These are phyloP conservation scores for Ennomos fuscantarius DNA, from an alignment of 2,888 invertebrate species.

Conservation along the genomic window DNA sequence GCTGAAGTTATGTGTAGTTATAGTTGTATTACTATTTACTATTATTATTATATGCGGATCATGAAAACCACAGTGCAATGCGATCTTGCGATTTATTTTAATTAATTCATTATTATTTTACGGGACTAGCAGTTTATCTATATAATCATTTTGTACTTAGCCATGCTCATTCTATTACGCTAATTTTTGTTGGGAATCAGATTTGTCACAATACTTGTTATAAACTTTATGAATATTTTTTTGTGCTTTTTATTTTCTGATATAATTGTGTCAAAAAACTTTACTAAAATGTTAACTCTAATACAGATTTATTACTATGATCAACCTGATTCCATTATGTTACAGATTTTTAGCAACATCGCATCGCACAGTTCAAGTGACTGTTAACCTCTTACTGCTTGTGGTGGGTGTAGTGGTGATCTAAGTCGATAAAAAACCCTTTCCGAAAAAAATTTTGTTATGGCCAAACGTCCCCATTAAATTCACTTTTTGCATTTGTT, in stretches of 20 bases:
- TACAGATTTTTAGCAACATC: constrained; percentile 70
- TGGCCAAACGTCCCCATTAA: constrained; percentile 83
- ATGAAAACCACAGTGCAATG: constrained; percentile 84
- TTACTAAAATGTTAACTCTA: neutral
- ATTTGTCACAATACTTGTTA: constrained; percentile 56
- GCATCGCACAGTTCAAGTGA: constrained; percentile 73
- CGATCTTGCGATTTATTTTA: constrained; percentile 69
- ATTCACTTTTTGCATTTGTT: constrained; percentile 83
- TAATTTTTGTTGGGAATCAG: constrained; percentile 80
- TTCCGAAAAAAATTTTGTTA: constrained; percentile 75
- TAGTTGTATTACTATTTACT: constrained; percentile 78
- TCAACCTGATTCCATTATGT: constrained; percentile 68
- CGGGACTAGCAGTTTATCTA: constrained; percentile 81
- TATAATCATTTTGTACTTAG: constrained; percentile 81
- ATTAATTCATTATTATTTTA: constrained; percentile 60
- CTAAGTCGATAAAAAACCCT: constrained; percentile 81
- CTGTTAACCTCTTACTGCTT: constrained; percentile 80
- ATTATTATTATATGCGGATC: constrained; percentile 79
- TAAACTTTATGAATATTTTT: constrained; percentile 26
- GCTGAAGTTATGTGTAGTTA: constrained; percentile 82
- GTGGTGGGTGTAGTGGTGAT: constrained; percentile 73
- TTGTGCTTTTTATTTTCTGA: constrained; percentile 23
- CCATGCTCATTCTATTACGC: constrained; percentile 79
- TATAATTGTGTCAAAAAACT: constrained; percentile 13
- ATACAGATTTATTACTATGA: constrained; percentile 40